Evolutionary conservation across 2,113 vertebrate species (phyloP), one percentile per base, ranked within the genome.

Genomic region (Gymnocephalus cernua): DNA sequence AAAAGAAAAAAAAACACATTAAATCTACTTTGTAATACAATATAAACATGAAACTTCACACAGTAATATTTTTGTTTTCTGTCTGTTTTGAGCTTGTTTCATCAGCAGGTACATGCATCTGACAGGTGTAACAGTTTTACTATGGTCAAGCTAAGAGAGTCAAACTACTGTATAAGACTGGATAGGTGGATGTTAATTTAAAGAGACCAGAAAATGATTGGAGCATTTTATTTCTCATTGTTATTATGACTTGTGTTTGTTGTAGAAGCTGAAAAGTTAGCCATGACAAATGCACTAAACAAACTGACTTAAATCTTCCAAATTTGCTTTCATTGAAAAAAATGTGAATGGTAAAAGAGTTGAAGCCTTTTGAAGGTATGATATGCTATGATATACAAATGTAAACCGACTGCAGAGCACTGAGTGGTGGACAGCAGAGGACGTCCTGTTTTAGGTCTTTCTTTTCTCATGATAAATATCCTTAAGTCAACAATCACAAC

Each of bases 341-440:
- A 27, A 29, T 18, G 3, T 1, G 7, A 51, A 23, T 35, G 23
- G 29, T 15, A 14, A 54, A 7, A 23, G 14, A 6, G 65, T 51
- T 67, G 18, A 51, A 67, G 25, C 65, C 21, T 67, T 14, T 1
- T 54, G 11, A 56, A 16, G 41, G 5, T 41, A 14, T 45, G 12
- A 77, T 41, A 70, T 27, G 63, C 7, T 51, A 4, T 56, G 14
- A 74, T 15, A 51, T 29, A 25, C 51, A 13, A 47, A 61, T 61
- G 38, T n/a, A 4, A 77, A 25, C 13, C 10, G 32, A 23, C 27
- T 4, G 1, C 47, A n/a, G 47, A 50, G 54, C 48, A 25, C 12
- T 2, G n/a, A 67, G 35, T n/a, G 63, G 83, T 80, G 21, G 0
- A 47, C 73, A 44, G 51, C 23, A 73, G 69, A 88, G 80, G n/a